These are phyloP conservation scores for Athrips mouffetella DNA, from an alignment of 2,888 invertebrate genomes.

Conservation along the genomic window DNA sequence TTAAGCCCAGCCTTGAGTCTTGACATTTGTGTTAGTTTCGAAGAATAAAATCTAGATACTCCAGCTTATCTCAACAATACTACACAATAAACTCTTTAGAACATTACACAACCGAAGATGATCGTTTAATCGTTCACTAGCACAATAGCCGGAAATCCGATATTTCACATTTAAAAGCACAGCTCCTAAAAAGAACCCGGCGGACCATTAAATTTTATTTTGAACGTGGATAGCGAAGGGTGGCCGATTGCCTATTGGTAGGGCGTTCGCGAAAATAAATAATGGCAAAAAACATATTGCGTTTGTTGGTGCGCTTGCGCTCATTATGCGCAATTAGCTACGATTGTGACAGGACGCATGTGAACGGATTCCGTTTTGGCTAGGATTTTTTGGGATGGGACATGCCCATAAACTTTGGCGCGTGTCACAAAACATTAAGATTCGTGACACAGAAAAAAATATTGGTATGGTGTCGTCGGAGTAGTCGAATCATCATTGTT, in stretches of 20 bases:
- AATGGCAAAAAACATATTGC: conserved; percentile 74
- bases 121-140: conserved; percentile 34
- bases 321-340: conserved; percentile 78
- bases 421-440: neutral
- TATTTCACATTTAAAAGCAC: conserved; percentile 58
- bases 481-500: too few relatives aligned
- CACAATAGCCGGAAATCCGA: conserved; percentile 66
- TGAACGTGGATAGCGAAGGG: conserved; percentile 58
- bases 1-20: too few relatives aligned
- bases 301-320: conserved; percentile 61
- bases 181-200: conserved; percentile 44
- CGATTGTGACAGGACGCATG: conserved; percentile 72
- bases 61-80: too few relatives aligned
- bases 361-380: conserved; percentile 65
- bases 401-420: conserved; percentile 17
- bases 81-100: conserved; percentile 4
- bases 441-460: too few relatives aligned
- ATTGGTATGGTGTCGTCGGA: too few relatives aligned
- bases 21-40: too few relatives aligned
- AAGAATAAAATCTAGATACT: too few relatives aligned
- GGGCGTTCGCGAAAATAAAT: conserved; percentile 66
- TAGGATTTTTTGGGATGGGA: conserved; percentile 31
- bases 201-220: conserved; percentile 34
- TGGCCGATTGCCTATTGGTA: conserved; percentile 52
- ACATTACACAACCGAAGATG: conserved; percentile 21